A percentile compares a stretch with the other conserved stretches of the same genome.
Conservation (phyloP, 2,797 vertebrate genomes). For the Tragelaphus oryx region DNA sequence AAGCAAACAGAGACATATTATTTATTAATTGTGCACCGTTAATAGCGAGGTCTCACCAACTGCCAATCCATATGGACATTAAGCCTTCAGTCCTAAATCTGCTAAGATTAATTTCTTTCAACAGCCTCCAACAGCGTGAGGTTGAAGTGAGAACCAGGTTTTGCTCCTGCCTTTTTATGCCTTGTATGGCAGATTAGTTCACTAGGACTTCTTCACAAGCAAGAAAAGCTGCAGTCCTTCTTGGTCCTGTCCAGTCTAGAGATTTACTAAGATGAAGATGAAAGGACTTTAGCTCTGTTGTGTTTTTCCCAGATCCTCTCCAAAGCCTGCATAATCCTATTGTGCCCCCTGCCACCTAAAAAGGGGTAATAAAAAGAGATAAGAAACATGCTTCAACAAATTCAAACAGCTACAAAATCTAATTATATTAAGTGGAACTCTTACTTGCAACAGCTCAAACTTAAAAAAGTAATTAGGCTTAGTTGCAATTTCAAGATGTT, state of each 20-base stretch:
- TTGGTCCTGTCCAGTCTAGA: slow-evolving; percentile 63
- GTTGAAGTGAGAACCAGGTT: slow-evolving; percentile 58
- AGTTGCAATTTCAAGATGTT: slow-evolving; percentile 60
- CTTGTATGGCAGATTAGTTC: slow-evolving; percentile 65
- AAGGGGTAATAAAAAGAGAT: slow-evolving; percentile 38
- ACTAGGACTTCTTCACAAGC: slow-evolving; percentile 59
- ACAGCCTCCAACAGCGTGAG: slow-evolving; percentile 65
- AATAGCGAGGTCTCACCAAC: slow-evolving; percentile 71
- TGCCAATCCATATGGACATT: slow-evolving; percentile 68
- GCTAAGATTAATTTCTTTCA: slow-evolving; percentile 76
- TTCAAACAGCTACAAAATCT: slow-evolving; percentile 75
- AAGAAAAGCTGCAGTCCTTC: slow-evolving; percentile 45
- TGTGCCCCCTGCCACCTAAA: slow-evolving; percentile 63
- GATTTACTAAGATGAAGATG: slow-evolving; percentile 83
- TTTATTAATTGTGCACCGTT: slow-evolving; percentile 69
- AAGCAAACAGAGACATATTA: slow-evolving; percentile 74
- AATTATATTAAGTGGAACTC: slow-evolving; percentile 67
- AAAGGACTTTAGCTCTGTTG: slow-evolving; percentile 79
- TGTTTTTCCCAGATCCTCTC: slow-evolving; percentile 79
- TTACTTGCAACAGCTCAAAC: slow-evolving; percentile 50
- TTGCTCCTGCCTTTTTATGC: slow-evolving; percentile 71
- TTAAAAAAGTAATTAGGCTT: slow-evolving; percentile 32
- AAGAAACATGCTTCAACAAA: slow-evolving; percentile 58
- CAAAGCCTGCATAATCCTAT: slow-evolving; percentile 87
- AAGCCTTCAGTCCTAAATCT: slow-evolving; percentile 72